Evolutionary conservation across 2,113 vertebrate genomes (phyloP).

Genomic region (Phrynocephalus versicolor): DNA sequence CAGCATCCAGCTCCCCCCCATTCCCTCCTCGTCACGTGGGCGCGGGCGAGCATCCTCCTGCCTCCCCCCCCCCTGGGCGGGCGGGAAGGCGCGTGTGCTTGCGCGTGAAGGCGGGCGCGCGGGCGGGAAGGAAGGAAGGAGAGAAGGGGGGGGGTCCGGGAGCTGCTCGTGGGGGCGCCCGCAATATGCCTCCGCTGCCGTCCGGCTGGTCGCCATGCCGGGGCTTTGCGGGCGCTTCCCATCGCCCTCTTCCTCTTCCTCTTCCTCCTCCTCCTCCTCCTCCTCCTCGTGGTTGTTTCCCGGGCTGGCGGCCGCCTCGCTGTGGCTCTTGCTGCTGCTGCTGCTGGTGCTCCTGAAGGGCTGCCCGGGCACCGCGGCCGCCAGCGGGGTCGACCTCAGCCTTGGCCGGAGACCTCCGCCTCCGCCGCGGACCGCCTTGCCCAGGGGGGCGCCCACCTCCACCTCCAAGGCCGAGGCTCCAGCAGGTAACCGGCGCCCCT

Average conservation of each 20-base stretch:
- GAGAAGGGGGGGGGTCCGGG: neutral
- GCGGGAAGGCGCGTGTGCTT: too few species aligned
- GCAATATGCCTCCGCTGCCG: slow-evolving; percentile 74
- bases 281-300: too few species aligned
- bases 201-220: slow-evolving; percentile 71
- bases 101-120: too few species aligned
- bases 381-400: slow-evolving; percentile 42
- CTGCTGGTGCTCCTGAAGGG: slow-evolving; percentile 48
- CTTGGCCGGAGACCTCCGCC: slow-evolving; percentile 40
- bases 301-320: slow-evolving; percentile 33
- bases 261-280: slow-evolving; percentile 56
- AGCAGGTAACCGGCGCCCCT: neutral
- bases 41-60: neutral
- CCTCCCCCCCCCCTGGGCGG: too few species aligned
- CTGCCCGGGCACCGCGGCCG: slow-evolving; percentile 40
- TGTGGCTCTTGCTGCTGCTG: too few species aligned
- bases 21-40: slow-evolving; percentile 47
- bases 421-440: slow-evolving; percentile 42
- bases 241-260: slow-evolving; percentile 56
- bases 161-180: too few species aligned
- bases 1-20: neutral
- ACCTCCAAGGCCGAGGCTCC: neutral
- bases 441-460: neutral
- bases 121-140: slow-evolving; percentile 7
- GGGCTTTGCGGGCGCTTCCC: slow-evolving; percentile 55